Evolutionary conservation across 2,888 invertebrate genomes (phyloP), one percentile per base, ranked within the genome.

Genomic region (Eustalomyia histrio): DNA sequence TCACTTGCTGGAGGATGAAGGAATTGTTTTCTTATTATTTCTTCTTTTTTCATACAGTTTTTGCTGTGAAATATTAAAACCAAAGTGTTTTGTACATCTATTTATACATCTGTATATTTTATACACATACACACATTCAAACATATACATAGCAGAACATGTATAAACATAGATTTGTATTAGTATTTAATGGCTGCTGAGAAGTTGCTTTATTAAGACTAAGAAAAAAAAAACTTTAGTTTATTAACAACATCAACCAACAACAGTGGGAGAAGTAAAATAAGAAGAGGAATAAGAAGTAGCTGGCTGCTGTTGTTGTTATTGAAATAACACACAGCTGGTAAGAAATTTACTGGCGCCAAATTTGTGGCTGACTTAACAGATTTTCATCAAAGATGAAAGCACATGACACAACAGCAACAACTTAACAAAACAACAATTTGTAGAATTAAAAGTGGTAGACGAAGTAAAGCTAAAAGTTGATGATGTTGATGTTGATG

Each of bases 301-400:
- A 68, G 58, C n/a, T 43, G 71, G 65, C 69, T 63, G 80, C 53
- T 76, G 60, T 39, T 76, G 55, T 57, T 74, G 39, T 47, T 64
- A 29, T 16, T 57, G 18, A 12, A 39, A 67, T 6, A 43, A 16
- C 63, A 58, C 81, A 86, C 87, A 87, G 87, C 87, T 88, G 88
- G 88, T 84, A 84, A 84, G 82, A 86, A 86, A 86, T 85, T 85
- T 88, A 87, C 87, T 88, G 88, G 88, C 88, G 88, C 88, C 88
- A 88, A 87, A 88, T 87, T 84, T 86, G 87, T 85, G 87, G 87
- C 87, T 87, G 88, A 86, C 88, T 88, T 85, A 86, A 88, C 87
- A 86, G 86, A 88, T 88, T 88, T 87, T 83, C 85, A 84, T 85
- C 85, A 85, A 83, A 85, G 85, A 85, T 84, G 85, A 86, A 84